Conservation (phyloP, 1,140 invertebrate species). For the Nasonia longicornis region DNA sequence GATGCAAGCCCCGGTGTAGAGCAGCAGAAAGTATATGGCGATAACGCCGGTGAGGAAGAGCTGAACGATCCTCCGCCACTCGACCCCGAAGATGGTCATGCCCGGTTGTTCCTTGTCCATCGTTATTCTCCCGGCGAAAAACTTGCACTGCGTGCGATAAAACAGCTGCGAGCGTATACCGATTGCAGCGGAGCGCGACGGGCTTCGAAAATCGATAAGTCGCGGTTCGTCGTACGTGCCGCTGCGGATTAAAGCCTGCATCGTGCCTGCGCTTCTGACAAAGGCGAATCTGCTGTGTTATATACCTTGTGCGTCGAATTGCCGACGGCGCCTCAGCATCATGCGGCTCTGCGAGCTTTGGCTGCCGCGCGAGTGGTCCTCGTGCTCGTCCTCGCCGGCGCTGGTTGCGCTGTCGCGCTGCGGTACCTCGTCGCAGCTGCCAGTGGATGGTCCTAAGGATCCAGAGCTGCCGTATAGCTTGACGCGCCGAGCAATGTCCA, state of each 20-base stretch:
- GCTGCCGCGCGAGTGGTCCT: slow-evolving; percentile 54
- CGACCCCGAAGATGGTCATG: slow-evolving; percentile 25
- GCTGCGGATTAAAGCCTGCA: neutral
- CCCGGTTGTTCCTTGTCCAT: slow-evolving; percentile 2
- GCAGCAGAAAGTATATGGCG: slow-evolving; percentile 62
- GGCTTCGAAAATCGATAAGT: slow-evolving; percentile 63
- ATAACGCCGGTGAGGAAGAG: slow-evolving; percentile 57
- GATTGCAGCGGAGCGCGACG: slow-evolving; percentile 17
- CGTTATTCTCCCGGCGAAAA: neutral
- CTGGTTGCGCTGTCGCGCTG: slow-evolving; percentile 68
- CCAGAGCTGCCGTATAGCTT: slow-evolving; percentile 60
- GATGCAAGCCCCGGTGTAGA: slow-evolving; percentile 56
- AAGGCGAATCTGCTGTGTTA: neutral
- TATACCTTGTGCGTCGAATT: slow-evolving; percentile 67
- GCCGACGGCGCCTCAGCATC: slow-evolving; percentile 63
- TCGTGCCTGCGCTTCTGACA: neutral
- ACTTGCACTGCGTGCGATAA: neutral
- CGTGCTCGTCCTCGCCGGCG: slow-evolving; percentile 65
- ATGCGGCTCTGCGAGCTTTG: slow-evolving; percentile 61
- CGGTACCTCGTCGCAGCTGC: slow-evolving; percentile 61
- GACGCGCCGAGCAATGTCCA: slow-evolving; percentile 61
- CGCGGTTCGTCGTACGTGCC: slow-evolving; percentile 7
- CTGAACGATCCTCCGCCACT: slow-evolving; percentile 55
- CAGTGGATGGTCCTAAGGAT: slow-evolving; percentile 53
- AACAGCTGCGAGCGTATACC: neutral